Conservation (phyloP, 2,797 vertebrate genomes). For the Myripristis murdjan region DNA sequence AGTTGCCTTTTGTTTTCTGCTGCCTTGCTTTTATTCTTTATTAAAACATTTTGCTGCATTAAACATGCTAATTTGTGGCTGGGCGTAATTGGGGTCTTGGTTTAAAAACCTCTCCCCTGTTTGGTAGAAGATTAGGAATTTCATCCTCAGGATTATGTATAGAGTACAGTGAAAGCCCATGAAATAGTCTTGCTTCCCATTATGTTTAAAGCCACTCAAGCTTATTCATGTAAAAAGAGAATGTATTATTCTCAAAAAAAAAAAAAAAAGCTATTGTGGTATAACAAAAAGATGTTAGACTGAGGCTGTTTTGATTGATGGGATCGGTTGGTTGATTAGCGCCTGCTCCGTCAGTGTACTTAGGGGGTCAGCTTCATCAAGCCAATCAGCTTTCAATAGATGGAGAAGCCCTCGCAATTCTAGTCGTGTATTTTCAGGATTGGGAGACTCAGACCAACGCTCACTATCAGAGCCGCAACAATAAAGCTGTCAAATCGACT, state of each 20-base stretch:
- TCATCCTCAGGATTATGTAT: slow-evolving; percentile 85
- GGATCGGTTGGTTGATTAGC: slow-evolving; percentile 63
- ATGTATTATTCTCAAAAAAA: slow-evolving; percentile 80
- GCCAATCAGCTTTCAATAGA: slow-evolving; percentile 63
- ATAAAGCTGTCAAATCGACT: slow-evolving; percentile 59
- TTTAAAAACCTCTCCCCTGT: slow-evolving; percentile 81
- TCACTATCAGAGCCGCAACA: slow-evolving; percentile 35
- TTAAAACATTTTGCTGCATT: slow-evolving; percentile 86
- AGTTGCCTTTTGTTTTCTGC: slow-evolving; percentile 85
- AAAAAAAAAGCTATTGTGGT: slow-evolving; percentile 72
- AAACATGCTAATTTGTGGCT: slow-evolving; percentile 84
- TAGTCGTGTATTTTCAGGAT: slow-evolving; percentile 53
- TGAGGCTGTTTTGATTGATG: slow-evolving; percentile 67
- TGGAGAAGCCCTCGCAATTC: slow-evolving; percentile 44
- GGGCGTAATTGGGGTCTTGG: slow-evolving; percentile 85
- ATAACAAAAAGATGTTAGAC: slow-evolving; percentile 77
- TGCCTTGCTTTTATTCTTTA: slow-evolving; percentile 83
- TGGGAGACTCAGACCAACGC: slow-evolving; percentile 45
- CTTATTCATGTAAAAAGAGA: slow-evolving; percentile 82
- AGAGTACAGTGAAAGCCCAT: slow-evolving; percentile 79
- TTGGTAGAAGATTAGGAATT: slow-evolving; percentile 87
- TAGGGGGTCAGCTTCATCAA: slow-evolving; percentile 62
- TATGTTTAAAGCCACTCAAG: slow-evolving; percentile 84
- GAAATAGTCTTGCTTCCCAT: slow-evolving; percentile 82
- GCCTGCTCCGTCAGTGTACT: slow-evolving; percentile 49